Conservation (phyloP, 2,113 vertebrate genomes). For the Sporophila hypoxantha region DNA sequence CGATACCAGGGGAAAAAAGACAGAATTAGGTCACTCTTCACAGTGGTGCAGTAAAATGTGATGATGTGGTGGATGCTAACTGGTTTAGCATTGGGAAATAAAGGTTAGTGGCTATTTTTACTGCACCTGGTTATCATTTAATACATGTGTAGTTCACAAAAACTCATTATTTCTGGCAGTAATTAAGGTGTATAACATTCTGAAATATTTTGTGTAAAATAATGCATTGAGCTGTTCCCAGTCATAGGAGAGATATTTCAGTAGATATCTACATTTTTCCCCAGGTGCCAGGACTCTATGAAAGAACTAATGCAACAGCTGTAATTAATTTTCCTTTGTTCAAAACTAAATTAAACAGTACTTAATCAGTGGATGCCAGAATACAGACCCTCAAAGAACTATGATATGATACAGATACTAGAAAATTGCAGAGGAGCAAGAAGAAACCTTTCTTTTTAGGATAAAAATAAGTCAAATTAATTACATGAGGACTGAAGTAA, state of each 20-base stretch:
- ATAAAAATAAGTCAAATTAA: background rate
- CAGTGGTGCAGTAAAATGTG: background rate
- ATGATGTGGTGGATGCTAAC: background rate
- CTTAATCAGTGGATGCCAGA: background rate
- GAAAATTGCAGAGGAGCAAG: background rate
- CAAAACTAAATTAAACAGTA: background rate
- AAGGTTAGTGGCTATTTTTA: background rate
- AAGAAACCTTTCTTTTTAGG: background rate
- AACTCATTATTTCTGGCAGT: background rate
- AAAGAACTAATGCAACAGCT: background rate
- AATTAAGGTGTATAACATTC: background rate
- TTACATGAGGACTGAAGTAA: background rate
- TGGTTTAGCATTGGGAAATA: background rate
- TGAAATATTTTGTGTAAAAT: constrained; percentile 3
- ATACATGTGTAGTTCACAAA: background rate
- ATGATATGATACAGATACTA: background rate
- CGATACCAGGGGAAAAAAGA: background rate
- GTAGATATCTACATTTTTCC: background rate
- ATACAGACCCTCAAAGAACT: background rate
- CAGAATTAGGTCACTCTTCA: constrained; percentile 49
- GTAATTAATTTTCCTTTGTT: constrained; percentile 34
- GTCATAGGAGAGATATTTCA: background rate
- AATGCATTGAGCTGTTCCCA: background rate
- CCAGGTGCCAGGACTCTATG: background rate
- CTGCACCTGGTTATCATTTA: background rate